Conservation (phyloP, 2,113 vertebrate species). For the Barbus barbus region DNA sequence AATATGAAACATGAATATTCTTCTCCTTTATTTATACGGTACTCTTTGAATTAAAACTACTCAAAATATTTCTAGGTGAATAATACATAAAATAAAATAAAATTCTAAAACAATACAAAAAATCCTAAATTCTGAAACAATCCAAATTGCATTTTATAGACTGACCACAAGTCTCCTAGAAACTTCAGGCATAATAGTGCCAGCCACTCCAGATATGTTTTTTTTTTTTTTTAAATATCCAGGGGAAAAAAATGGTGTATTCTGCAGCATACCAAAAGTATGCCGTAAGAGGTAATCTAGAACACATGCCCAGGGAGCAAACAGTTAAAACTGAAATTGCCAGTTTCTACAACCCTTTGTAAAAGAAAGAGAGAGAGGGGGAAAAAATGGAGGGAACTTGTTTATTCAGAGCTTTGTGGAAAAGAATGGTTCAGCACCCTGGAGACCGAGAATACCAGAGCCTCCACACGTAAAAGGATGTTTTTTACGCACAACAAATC, state of each 20-base stretch:
- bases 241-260: constrained; percentile 63
- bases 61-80: not conserved
- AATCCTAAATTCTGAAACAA: not conserved
- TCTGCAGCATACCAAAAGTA: constrained; percentile 76
- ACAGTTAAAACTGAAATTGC: constrained; percentile 91
- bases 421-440: constrained; percentile 87
- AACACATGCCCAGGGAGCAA: constrained; percentile 91
- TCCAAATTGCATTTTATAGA: constrained; percentile 9
- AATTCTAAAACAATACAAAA: not conserved
- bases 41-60: not conserved
- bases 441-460: constrained; percentile 84
- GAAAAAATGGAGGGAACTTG: constrained; percentile 76
- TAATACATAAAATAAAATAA: not conserved
- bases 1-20: not conserved
- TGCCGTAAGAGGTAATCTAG: constrained; percentile 88
- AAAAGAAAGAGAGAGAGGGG: constrained; percentile 3
- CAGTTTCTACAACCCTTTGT: constrained; percentile 83
- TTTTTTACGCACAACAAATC: constrained; percentile 94
- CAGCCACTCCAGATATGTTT: constrained; percentile 17
- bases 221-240: constrained; percentile 55
- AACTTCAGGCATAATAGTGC: constrained; percentile 10
- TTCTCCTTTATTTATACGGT: not conserved
- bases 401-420: constrained; percentile 92
- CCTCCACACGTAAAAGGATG: constrained; percentile 85
- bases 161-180: not conserved